phyloP scores from a whole-genome alignment of 2,797 vertebrate genomes.

The Danio choprae region DNA sequence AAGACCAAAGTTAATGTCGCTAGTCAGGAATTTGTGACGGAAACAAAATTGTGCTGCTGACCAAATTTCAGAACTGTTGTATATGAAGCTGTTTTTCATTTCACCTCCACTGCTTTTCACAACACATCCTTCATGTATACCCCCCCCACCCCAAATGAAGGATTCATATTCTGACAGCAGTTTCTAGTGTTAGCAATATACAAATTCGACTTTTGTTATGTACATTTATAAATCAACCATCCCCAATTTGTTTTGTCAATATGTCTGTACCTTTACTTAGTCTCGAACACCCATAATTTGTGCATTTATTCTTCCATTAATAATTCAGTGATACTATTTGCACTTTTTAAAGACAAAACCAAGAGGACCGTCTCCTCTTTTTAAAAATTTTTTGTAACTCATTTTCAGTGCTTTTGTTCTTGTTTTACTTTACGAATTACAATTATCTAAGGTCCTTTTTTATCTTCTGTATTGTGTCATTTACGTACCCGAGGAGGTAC shows the following conservation, averaged over 20 bases:
- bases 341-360: conserved; percentile 74
- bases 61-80: conserved; percentile 55
- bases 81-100: conserved; percentile 33
- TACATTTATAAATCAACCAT: conserved; percentile 21
- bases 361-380: conserved; percentile 67
- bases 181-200: conserved; percentile 35
- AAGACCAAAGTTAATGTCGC: conserved; percentile 59
- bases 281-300: conserved; percentile 49
- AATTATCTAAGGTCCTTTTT: conserved; percentile 33
- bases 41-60: conserved; percentile 57
- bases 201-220: conserved; percentile 31
- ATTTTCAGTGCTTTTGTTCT: conserved; percentile 62
- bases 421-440: conserved; percentile 39
- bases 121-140: not conserved
- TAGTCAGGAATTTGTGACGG: conserved; percentile 53
- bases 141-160: conserved; percentile 37
- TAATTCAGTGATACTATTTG: conserved; percentile 74
- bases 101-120: conserved; percentile 16
- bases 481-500: conserved; percentile 40
- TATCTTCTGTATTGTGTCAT: conserved; percentile 43
- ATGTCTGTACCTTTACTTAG: conserved; percentile 22
- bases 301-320: conserved; percentile 74
- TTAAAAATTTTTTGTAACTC: conserved; percentile 63
- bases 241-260: conserved; percentile 35
- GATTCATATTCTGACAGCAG: conserved; percentile 37